Percentiles rank a stretch among this genome's conserved stretches.
phyloP scores from a whole-genome alignment of 2,888 invertebrate species.

The Diarsia brunnea region DNA sequence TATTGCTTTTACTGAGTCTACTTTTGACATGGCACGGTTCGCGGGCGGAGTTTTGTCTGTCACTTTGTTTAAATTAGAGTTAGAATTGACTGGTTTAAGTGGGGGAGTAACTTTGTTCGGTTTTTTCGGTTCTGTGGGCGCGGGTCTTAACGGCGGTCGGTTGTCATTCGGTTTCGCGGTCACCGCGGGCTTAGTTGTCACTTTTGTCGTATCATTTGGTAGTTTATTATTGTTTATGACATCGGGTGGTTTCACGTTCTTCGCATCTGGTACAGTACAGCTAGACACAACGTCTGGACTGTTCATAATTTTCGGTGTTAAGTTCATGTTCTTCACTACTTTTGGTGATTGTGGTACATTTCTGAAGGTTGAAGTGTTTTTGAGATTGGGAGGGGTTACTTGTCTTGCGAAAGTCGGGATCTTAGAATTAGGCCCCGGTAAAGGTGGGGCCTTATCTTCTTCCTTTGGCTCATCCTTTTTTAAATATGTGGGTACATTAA shows the following conservation, averaged over 20 bases:
- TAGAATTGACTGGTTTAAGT: conserved; percentile 78
- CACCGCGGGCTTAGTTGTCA: conserved; percentile 84
- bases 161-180: conserved; percentile 84
- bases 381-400: conserved; percentile 89
- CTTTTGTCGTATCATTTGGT: conserved; percentile 86
- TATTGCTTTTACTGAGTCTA: conserved; percentile 85
- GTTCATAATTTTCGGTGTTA: conserved; percentile 86
- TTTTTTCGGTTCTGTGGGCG: conserved; percentile 85
- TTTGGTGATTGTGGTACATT: conserved; percentile 85
- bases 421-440: conserved; percentile 86
- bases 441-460: conserved; percentile 82
- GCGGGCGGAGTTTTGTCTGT: conserved; percentile 79
- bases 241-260: conserved; percentile 91
- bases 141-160: conserved; percentile 82
- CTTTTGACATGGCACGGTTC: conserved; percentile 82
- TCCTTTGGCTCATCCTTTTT: conserved; percentile 78
- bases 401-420: conserved; percentile 87
- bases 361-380: conserved; percentile 84
- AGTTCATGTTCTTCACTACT: conserved; percentile 76
- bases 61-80: conserved; percentile 77
- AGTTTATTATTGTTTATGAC: conserved; percentile 91
- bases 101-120: conserved; percentile 76
- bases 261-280: conserved; percentile 90
- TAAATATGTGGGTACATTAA: conserved; percentile 91
- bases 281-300: conserved; percentile 94